These are phyloP conservation scores for Brachyopa scutellaris DNA, from an alignment of 2,888 invertebrate species.

Conservation along the genomic window DNA sequence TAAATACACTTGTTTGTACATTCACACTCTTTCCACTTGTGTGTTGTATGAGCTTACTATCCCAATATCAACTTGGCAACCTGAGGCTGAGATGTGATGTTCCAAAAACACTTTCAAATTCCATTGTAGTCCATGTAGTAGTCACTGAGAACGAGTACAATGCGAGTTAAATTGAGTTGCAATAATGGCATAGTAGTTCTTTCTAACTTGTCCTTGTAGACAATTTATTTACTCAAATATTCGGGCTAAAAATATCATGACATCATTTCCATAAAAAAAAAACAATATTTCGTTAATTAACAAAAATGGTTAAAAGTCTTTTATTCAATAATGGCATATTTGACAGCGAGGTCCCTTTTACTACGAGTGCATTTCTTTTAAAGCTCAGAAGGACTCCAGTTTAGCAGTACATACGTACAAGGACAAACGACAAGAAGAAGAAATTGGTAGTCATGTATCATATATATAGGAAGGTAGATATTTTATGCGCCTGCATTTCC, in stretches of 20 bases:
- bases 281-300: constrained; percentile 69
- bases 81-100: constrained; percentile 34
- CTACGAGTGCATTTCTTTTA: not conserved
- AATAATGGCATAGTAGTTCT: constrained; percentile 53
- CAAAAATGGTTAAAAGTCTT: constrained; percentile 67
- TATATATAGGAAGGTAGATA: constrained; percentile 54
- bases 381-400: constrained; percentile 20
- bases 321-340: constrained; percentile 53
- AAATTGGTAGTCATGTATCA: constrained; percentile 56
- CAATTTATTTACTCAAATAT: constrained; percentile 2
- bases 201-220: not conserved
- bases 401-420: constrained; percentile 36
- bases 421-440: constrained; percentile 60
- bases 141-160: not conserved
- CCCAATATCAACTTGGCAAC: constrained; percentile 51
- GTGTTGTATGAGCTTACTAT: constrained; percentile 57
- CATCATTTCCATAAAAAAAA: constrained; percentile 47
- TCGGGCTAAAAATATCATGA: constrained; percentile 28
- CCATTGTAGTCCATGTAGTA: constrained; percentile 24
- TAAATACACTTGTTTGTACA: not conserved
- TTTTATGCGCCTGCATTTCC: constrained; percentile 60
- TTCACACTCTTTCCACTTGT: too few species aligned
- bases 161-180: constrained; percentile 64
- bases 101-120: constrained; percentile 50
- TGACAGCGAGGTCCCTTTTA: not conserved